Evolutionary conservation across 2,888 invertebrate genomes (phyloP), one percentile per base, ranked within the genome.

Genomic region (Girardia tigrina): DNA sequence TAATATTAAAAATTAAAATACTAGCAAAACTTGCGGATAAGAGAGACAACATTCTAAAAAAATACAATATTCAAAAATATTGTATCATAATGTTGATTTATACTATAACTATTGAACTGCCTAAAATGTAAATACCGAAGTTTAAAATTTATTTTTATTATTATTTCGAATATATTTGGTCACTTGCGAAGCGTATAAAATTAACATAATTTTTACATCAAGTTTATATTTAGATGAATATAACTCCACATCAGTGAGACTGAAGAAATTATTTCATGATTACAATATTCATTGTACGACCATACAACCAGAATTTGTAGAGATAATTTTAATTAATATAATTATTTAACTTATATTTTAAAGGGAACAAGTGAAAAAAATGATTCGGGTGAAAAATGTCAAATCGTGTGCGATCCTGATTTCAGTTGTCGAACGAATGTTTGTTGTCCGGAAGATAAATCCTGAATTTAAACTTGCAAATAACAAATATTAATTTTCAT

Each of bases 201-300:
- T n/a, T n/a, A n/a, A n/a, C n/a, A n/a, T n/a, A n/a, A n/a, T n/a
- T n/a, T n/a, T n/a, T n/a, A n/a, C n/a, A n/a, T n/a, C n/a, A n/a
- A n/a, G n/a, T n/a, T n/a, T n/a, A n/a, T n/a, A n/a, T n/a, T 56
- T 16, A 56, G 56, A 56, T n/a, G 56, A 56, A 6, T 56, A 8
- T 56, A 56, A 56, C 23, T 56, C 2, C 4, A 56, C 56, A 56
- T 56, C 56, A 56, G 23, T 8, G 56, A n/a, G 6, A 83, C 91
- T 95, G 8, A 97, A 95, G 84, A 91, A 92, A 82, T 92, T 95
- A 86, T 95, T 97, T 85, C 97, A 97, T 85, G 91, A 94, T 82
- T 94, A 94, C 85, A 95, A 95, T 73, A 95, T 97, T 80, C 97
- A 97, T 85, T 95, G 95, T 69, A 95, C 95, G 26, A 97, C 97